Conservation (phyloP, 2,797 vertebrate genomes). For the Poeciliopsis paucimaculata region DNA sequence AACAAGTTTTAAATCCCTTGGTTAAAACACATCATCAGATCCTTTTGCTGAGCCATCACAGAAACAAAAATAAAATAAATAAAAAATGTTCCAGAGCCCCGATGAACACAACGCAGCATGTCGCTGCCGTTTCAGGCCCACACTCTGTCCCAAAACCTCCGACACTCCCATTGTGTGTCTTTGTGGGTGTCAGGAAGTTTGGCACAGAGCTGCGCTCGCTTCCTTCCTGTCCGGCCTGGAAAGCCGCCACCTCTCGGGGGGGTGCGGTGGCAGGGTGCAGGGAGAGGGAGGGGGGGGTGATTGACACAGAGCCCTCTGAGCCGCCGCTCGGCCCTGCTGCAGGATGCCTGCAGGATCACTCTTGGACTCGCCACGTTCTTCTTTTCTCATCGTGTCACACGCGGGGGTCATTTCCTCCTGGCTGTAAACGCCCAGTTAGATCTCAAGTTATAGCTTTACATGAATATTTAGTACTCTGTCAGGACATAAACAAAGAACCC, state of each 20-base stretch:
- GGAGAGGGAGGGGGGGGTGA: conserved; percentile 25
- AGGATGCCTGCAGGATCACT: conserved; percentile 70
- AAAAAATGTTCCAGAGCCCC: conserved; percentile 56
- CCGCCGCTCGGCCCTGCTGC: conserved; percentile 41
- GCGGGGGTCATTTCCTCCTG: conserved; percentile 26
- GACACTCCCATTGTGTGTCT: conserved; percentile 68
- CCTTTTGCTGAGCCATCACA: conserved; percentile 47
- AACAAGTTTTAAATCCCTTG: background rate
- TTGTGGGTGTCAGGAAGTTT: conserved; percentile 76
- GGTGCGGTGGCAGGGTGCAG: too few species aligned
- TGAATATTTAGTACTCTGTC: conserved; percentile 8
- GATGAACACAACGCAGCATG: conserved; percentile 48
- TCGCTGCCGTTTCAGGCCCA: conserved; percentile 31
- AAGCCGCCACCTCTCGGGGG: conserved; percentile 30
- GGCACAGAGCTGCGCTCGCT: conserved; percentile 68
- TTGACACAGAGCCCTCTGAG: conserved; percentile 60
- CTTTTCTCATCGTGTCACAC: conserved; percentile 46
- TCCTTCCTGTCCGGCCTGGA: conserved; percentile 71
- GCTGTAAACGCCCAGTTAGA: background rate
- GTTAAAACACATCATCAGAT: background rate
- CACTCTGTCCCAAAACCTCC: conserved; percentile 40
- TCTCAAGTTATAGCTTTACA: background rate
- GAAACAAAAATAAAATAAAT: conserved; percentile 14
- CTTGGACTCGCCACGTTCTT: conserved; percentile 22
- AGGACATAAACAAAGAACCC: conserved; percentile 6